These are phyloP conservation scores for Antitype chi DNA, from an alignment of 2,888 invertebrate species.

Conservation along the genomic window DNA sequence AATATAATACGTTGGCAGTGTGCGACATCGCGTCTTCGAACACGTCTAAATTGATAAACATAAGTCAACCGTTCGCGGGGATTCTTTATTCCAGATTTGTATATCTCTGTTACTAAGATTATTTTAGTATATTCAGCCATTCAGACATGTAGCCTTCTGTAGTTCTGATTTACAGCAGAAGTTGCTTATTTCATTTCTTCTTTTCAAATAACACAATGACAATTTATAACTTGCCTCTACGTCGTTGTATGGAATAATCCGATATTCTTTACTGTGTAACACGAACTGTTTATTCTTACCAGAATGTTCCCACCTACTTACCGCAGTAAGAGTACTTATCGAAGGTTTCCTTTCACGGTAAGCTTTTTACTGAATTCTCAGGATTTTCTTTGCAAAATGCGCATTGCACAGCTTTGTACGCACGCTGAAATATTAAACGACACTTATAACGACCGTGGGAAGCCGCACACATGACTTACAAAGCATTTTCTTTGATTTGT, in stretches of 20 bases:
- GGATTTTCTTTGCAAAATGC: slow-evolving; percentile 62
- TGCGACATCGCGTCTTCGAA: slow-evolving; percentile 67
- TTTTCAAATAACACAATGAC: slow-evolving; percentile 5
- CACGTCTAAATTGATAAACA: slow-evolving; percentile 77
- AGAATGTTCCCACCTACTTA: slow-evolving; percentile 9
- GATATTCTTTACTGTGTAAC: neutral
- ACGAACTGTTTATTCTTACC: slow-evolving; percentile 13
- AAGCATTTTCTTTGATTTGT: slow-evolving; percentile 63
- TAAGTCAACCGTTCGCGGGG: slow-evolving; percentile 69
- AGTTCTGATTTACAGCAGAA: slow-evolving; percentile 33
- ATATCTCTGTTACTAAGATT: slow-evolving; percentile 21
- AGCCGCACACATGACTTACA: slow-evolving; percentile 58
- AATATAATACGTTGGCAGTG: slow-evolving; percentile 74
- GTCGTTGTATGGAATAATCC: slow-evolving; percentile 24
- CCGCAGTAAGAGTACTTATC: slow-evolving; percentile 27
- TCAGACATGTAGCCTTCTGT: slow-evolving; percentile 8
- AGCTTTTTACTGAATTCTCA: slow-evolving; percentile 57
- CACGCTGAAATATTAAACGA: slow-evolving; percentile 67
- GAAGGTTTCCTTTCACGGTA: slow-evolving; percentile 37
- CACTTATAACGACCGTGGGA: slow-evolving; percentile 63
- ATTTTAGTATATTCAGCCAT: slow-evolving; percentile 33
- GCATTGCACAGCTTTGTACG: slow-evolving; percentile 64
- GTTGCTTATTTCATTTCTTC: slow-evolving; percentile 5
- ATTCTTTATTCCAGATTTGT: slow-evolving; percentile 39
- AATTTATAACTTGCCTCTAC: neutral